phyloP scores from a whole-genome alignment of 2,797 vertebrate species.

The Rhincodon typus region DNA sequence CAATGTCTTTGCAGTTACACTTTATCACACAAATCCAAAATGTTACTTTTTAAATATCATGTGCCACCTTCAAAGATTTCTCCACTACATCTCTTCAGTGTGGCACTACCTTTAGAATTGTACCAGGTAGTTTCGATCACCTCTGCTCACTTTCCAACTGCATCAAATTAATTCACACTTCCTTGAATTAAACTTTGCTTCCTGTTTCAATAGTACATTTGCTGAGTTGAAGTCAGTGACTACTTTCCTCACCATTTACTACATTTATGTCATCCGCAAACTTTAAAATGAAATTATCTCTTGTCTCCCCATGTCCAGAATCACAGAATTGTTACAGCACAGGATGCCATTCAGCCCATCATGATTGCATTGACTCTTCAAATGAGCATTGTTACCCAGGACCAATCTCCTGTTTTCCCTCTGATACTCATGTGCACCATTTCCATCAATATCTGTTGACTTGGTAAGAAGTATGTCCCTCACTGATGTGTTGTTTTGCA shows the following conservation, averaged over 20 bases:
- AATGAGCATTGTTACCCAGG: no score
- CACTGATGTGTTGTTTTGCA: neutral
- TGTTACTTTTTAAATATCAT: no score
- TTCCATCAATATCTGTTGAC: neutral
- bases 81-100: no score
- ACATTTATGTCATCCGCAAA: neutral
- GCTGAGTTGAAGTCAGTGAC: neutral
- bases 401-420: no score
- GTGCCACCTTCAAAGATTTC: no score
- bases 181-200: neutral
- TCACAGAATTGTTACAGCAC: no score
- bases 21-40: no score
- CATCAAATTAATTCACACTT: neutral
- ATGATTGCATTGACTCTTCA: no score
- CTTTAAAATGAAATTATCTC: neutral
- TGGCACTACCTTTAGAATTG: neutral
- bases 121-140: neutral
- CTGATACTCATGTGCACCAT: no score
- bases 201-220: neutral
- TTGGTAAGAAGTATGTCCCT: neutral
- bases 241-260: neutral
- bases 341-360: no score
- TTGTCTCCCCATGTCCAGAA: neutral
- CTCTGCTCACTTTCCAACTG: neutral
- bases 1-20: no score